Evolutionary conservation across 1,140 invertebrate genomes (phyloP).

Genomic region (Rhyzopertha dominica): DNA sequence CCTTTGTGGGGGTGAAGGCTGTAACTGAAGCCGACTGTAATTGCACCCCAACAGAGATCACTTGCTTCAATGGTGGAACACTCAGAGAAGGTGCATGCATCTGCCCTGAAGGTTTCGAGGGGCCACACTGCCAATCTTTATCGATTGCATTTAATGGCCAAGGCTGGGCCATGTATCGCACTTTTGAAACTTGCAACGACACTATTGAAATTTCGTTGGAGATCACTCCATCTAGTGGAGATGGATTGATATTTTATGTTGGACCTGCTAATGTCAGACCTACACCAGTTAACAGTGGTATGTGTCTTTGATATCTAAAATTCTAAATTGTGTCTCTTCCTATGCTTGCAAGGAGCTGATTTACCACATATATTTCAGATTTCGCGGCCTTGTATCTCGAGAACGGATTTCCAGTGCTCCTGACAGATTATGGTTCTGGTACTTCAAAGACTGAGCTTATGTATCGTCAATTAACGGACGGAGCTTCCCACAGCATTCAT

Average conservation of each 20-base stretch:
- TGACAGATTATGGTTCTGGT: conserved; percentile 87
- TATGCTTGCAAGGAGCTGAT: too few relatives aligned
- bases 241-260: conserved; percentile 86
- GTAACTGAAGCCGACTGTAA: conserved; percentile 70
- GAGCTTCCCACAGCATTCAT: conserved; percentile 75
- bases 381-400: conserved; percentile 87
- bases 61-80: conserved; percentile 67
- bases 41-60: conserved; percentile 53
- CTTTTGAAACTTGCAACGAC: conserved; percentile 73
- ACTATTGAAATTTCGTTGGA: conserved; percentile 72
- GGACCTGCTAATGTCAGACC: conserved; percentile 66
- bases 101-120: conserved; percentile 52
- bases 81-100: conserved; percentile 50
- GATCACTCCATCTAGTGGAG: conserved; percentile 63
- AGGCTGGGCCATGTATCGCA: conserved; percentile 84
- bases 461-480: conserved; percentile 69
- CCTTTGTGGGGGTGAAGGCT: conserved; percentile 83
- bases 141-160: conserved; percentile 80
- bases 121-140: conserved; percentile 84
- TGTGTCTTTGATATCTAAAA: too few relatives aligned
- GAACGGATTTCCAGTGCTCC: conserved; percentile 77
- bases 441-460: conserved; percentile 66
- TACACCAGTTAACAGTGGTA: conserved; percentile 27
- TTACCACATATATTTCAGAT: too few relatives aligned
- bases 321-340: too few relatives aligned